Evolutionary conservation across 37 sponge, comb jelly and placozoan species (phyloP).

Genomic region (Dysidea cf. avara): DNA sequence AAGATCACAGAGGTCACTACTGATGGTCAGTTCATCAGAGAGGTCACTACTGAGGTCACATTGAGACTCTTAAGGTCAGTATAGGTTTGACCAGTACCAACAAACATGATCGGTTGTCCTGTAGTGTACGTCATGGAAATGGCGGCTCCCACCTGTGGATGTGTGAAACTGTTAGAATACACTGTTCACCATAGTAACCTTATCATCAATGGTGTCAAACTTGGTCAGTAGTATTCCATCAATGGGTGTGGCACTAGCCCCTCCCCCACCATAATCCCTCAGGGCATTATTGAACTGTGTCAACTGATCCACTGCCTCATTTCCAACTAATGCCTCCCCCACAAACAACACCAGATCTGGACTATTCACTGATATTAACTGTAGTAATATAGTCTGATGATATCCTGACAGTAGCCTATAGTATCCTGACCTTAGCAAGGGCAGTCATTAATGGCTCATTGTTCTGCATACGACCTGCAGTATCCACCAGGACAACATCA

Average conservation of each 20-base stretch:
- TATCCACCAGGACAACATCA: slow-evolving; percentile 95
- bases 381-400: not conserved
- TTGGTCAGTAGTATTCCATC: slow-evolving; percentile 97
- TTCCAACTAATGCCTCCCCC: slow-evolving; percentile 96
- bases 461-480: slow-evolving; percentile 97
- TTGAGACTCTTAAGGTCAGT: slow-evolving; percentile 84
- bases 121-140: slow-evolving; percentile 97
- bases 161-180: not conserved
- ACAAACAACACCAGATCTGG: slow-evolving; percentile 96
- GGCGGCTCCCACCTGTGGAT: slow-evolving; percentile 90
- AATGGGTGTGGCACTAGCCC: slow-evolving; percentile 62
- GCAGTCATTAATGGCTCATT: slow-evolving; percentile 96
- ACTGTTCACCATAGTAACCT: slow-evolving; percentile 33
- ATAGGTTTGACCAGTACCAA: slow-evolving; percentile 95
- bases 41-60: slow-evolving; percentile 72
- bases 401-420: not conserved
- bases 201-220: slow-evolving; percentile 97
- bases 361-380: slow-evolving; percentile 81
- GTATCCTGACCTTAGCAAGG: slow-evolving; percentile 79
- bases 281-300: slow-evolving; percentile 91
- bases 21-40: slow-evolving; percentile 71
- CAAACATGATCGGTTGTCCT: slow-evolving; percentile 95
- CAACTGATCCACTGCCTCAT: slow-evolving; percentile 97
- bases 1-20: not conserved
- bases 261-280: slow-evolving; percentile 65